Evolutionary conservation across 2,113 vertebrate species (phyloP).

Genomic region (Paramisgurnus dabryanus): DNA sequence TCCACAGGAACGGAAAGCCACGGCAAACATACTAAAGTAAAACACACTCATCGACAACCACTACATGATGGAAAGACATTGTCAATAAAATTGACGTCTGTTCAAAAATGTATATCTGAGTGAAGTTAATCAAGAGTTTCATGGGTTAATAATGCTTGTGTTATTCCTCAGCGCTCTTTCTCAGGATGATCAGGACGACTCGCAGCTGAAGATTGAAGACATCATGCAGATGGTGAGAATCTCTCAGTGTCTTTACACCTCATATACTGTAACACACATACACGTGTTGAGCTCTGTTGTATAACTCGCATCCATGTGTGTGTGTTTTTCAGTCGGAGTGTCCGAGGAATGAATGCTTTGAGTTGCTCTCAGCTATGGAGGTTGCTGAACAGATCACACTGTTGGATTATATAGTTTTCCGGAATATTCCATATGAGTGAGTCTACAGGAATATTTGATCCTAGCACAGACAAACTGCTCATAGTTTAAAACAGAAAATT

Average conservation of each 20-base stretch:
- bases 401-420: conserved; percentile 92
- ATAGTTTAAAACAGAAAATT: no score
- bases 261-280: no score
- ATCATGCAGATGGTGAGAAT: conserved; percentile 87
- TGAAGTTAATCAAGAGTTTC: no score
- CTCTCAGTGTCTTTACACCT: neutral
- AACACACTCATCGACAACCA: neutral
- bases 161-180: conserved; percentile 82
- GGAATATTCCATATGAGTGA: conserved; percentile 97
- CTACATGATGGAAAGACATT: neutral
- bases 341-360: conserved; percentile 87
- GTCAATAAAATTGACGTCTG: neutral
- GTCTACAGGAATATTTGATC: conserved; percentile 57
- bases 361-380: conserved; percentile 94
- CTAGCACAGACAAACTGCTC: no score
- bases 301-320: conserved; percentile 9
- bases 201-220: conserved; percentile 88
- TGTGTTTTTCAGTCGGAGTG: conserved; percentile 78
- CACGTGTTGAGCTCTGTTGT: neutral
- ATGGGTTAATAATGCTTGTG: neutral
- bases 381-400: conserved; percentile 97
- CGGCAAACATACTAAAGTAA: conserved; percentile 91
- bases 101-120: neutral
- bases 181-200: conserved; percentile 92
- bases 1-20: conserved; percentile 94